Percentiles rank a stretch among this genome's conserved stretches.
Evolutionary conservation across 2,888 invertebrate genomes (phyloP).

Genomic region (Yponomeuta evonymella): DNA sequence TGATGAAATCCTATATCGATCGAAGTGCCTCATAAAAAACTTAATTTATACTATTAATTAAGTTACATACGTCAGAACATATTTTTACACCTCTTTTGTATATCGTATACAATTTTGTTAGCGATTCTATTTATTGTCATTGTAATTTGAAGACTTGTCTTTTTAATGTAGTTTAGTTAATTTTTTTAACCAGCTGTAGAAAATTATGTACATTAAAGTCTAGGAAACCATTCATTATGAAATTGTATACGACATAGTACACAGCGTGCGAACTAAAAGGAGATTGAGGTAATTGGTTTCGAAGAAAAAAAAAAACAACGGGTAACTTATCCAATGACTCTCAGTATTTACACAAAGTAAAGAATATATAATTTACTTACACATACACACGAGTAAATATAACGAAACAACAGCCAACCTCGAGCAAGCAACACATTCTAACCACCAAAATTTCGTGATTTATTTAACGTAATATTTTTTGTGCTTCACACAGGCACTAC

Average conservation of each 20-base stretch:
- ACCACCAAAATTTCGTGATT: background rate
- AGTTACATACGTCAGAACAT: constrained; percentile 43
- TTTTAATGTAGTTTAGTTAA: too few relatives aligned
- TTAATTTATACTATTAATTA: constrained; percentile 47
- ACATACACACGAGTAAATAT: background rate
- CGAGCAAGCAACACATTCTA: background rate
- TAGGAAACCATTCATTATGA: background rate
- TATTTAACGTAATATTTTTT: background rate
- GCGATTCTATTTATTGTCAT: background rate
- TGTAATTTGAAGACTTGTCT: too few relatives aligned
- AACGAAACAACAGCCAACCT: background rate
- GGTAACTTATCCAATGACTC: constrained; percentile 73
- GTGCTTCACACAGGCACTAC: constrained; percentile 7
- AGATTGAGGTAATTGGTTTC: constrained; percentile 75
- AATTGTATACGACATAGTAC: constrained; percentile 31
- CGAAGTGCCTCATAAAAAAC: constrained; percentile 45
- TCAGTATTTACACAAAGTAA: constrained; percentile 62
- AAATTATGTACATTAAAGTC: background rate
- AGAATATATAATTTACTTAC: constrained; percentile 21
- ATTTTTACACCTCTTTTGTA: constrained; percentile 43
- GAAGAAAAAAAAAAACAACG: constrained; percentile 67
- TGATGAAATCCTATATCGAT: background rate
- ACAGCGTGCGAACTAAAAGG: constrained; percentile 65
- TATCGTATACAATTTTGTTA: constrained; percentile 5
- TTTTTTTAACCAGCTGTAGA: too few relatives aligned